Conservation (phyloP, 2,888 invertebrate species). For the Leptinotarsa peninsularis region DNA sequence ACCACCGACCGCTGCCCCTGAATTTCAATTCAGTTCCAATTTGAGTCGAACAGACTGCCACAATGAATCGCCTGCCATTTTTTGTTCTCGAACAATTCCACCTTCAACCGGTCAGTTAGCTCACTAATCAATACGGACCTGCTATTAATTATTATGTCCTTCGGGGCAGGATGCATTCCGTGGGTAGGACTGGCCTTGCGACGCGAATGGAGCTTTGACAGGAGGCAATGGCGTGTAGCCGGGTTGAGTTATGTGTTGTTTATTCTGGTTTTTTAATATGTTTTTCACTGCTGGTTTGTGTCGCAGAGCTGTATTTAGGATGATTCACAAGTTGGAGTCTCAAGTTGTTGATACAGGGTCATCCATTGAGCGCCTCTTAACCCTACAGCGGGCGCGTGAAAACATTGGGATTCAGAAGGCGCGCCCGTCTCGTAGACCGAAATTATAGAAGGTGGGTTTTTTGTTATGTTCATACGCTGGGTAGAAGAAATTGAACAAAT, state of each 20-base stretch:
- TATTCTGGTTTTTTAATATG: no score
- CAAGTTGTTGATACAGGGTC: no score
- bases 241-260: no score
- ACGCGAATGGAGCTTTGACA: no score
- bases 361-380: no score
- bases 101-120: constrained; percentile 13
- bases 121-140: constrained; percentile 6
- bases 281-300: not conserved
- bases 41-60: constrained; percentile 6
- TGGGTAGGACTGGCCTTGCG: not conserved
- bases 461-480: constrained; percentile 24
- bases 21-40: constrained; percentile 12
- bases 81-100: constrained; percentile 18
- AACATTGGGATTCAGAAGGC: constrained; percentile 24
- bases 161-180: not conserved
- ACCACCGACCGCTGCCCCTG: not conserved
- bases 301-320: not conserved
- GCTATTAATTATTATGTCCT: constrained; percentile 7
- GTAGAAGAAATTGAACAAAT: constrained; percentile 22
- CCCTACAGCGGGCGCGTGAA: constrained; percentile 20
- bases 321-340: no score
- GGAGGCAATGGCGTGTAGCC: no score
- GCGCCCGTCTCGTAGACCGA: constrained; percentile 26
- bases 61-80: constrained; percentile 6
- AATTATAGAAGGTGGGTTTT: constrained; percentile 19